phyloP scores from a whole-genome alignment of 2,797 vertebrate genomes.

The Acrossocheilus fasciatus region DNA sequence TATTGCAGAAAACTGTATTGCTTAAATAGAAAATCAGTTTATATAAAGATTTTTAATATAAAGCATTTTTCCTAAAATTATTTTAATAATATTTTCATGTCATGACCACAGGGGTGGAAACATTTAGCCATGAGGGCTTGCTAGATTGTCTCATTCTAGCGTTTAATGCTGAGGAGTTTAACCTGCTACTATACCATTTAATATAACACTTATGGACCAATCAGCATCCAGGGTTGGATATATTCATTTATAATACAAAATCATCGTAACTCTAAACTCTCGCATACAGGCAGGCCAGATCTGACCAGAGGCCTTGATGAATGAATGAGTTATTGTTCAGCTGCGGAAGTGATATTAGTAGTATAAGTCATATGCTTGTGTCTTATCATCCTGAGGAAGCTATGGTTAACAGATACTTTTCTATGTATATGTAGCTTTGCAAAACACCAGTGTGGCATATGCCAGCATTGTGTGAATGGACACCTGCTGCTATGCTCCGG shows the following conservation, averaged over 20 bases:
- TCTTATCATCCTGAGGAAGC: not conserved
- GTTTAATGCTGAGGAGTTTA: not conserved
- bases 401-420: not conserved
- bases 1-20: not conserved
- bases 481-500: not conserved
- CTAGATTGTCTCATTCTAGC: not conserved
- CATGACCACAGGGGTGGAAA: not conserved
- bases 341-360: not conserved
- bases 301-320: not conserved
- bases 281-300: not conserved
- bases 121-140: not conserved
- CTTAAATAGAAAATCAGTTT: not conserved
- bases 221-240: not conserved
- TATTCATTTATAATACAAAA: not conserved
- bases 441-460: not conserved
- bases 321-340: not conserved
- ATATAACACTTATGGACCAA: not conserved
- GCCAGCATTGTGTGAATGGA: constrained; percentile 6
- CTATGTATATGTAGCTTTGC: not conserved
- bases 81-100: not conserved
- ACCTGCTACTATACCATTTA: not conserved
- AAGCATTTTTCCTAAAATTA: not conserved
- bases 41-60: not conserved
- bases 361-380: not conserved
- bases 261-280: not conserved